These are phyloP conservation scores for Acleris literana DNA, from an alignment of 2,888 invertebrate genomes.

Conservation along the genomic window DNA sequence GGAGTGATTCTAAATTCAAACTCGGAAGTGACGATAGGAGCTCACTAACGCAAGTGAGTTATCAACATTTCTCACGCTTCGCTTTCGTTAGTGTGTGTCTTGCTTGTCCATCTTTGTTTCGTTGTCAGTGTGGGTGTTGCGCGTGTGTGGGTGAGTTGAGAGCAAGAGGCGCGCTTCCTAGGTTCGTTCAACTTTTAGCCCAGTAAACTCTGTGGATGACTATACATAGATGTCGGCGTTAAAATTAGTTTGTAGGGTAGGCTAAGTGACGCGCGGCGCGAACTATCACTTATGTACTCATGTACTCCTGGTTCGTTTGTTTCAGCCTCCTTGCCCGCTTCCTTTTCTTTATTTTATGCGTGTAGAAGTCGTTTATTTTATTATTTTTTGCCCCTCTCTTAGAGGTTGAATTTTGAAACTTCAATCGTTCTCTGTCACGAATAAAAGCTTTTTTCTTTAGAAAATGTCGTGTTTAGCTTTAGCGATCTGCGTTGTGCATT, in stretches of 20 bases:
- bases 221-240: slow-evolving; percentile 55
- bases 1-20: slow-evolving; percentile 47
- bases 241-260: slow-evolving; percentile 43
- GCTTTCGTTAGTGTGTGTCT: slow-evolving; percentile 65
- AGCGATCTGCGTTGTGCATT: no score
- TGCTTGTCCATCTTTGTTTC: slow-evolving; percentile 59
- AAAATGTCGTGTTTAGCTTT: no score
- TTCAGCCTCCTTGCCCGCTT: slow-evolving; percentile 8
- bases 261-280: slow-evolving; percentile 21
- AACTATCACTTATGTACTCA: slow-evolving; percentile 34
- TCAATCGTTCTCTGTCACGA: no score
- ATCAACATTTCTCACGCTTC: slow-evolving; percentile 82
- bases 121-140: slow-evolving; percentile 48
- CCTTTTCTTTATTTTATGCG: background rate
- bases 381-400: background rate
- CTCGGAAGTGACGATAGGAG: slow-evolving; percentile 76
- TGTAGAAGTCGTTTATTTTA: background rate
- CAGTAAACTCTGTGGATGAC: slow-evolving; percentile 78
- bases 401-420: no score
- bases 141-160: slow-evolving; percentile 71
- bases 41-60: slow-evolving; percentile 78
- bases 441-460: no score
- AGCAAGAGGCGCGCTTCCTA: slow-evolving; percentile 74
- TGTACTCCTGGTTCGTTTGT: slow-evolving; percentile 37
- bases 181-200: slow-evolving; percentile 84